Percentiles rank a stretch among this genome's conserved stretches.
Evolutionary conservation across 2,113 vertebrate genomes (phyloP).

Genomic region (Neopipo cinnamomea): DNA sequence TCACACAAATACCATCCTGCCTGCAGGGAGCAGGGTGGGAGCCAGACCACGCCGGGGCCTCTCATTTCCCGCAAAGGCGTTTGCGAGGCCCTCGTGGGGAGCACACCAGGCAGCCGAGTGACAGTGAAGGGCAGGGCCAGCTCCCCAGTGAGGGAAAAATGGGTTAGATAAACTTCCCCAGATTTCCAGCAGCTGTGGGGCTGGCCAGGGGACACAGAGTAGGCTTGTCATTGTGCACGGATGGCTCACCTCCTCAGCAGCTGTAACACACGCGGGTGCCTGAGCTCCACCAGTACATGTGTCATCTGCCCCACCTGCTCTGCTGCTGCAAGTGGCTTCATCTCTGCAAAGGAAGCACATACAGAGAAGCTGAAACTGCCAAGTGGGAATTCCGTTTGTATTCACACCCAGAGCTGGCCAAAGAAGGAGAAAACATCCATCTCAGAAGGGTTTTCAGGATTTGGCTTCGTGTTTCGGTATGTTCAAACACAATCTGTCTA

Average conservation of each 20-base stretch:
- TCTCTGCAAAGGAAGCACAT: background rate
- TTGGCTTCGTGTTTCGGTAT: background rate
- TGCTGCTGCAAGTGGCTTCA: background rate
- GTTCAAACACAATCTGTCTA: background rate
- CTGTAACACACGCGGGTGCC: background rate
- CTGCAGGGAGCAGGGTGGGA: too few relatives aligned
- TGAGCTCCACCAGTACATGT: background rate
- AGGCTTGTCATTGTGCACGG: background rate
- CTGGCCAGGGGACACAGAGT: background rate
- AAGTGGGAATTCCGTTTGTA: background rate
- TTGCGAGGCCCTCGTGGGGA: background rate
- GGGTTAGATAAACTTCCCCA: background rate
- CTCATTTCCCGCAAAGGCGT: background rate
- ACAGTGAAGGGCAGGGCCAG: background rate
- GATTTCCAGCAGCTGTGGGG: background rate
- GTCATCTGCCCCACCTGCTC: background rate
- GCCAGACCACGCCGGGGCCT: background rate
- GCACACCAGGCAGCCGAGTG: background rate
- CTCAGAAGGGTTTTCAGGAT: background rate
- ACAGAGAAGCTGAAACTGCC: background rate
- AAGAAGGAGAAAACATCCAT: background rate
- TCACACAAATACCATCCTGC: too few relatives aligned
- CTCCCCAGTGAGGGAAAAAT: background rate
- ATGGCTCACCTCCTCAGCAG: background rate
- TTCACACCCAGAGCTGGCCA: background rate